A percentile compares a stretch with the other conserved stretches of the same genome.
Evolutionary conservation across 2,797 vertebrate species (phyloP).

Genomic region (Aphelocoma californica): DNA sequence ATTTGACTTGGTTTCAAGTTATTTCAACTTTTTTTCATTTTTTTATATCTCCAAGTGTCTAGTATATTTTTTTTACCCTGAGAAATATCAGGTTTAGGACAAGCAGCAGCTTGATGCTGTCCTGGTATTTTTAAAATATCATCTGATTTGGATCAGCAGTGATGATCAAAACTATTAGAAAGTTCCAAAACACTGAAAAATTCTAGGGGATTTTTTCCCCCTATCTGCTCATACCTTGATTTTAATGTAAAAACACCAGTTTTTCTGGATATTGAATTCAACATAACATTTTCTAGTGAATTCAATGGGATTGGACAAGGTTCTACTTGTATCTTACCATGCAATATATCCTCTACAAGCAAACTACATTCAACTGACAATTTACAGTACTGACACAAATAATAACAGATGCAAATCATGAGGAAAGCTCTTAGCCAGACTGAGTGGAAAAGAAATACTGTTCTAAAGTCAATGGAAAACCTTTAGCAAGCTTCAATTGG

Average conservation of each 20-base stretch:
- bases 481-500: not conserved
- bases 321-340: not conserved
- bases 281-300: not conserved
- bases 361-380: not conserved
- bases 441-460: not conserved
- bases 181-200: not conserved
- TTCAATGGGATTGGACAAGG: not conserved
- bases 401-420: not conserved
- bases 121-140: not conserved
- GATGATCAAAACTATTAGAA: not conserved
- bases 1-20: not conserved
- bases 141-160: not conserved
- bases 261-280: not conserved
- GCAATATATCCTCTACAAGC: not conserved
- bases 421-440: not conserved
- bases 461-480: not conserved
- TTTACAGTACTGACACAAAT: not conserved
- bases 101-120: not conserved
- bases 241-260: not conserved
- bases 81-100: not conserved
- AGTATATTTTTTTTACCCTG: not conserved
- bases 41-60: not conserved
- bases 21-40: not conserved
- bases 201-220: not conserved
- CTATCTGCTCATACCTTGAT: not conserved